Evolutionary conservation across 2,113 vertebrate species (phyloP).

Genomic region (Alethe castanea): DNA sequence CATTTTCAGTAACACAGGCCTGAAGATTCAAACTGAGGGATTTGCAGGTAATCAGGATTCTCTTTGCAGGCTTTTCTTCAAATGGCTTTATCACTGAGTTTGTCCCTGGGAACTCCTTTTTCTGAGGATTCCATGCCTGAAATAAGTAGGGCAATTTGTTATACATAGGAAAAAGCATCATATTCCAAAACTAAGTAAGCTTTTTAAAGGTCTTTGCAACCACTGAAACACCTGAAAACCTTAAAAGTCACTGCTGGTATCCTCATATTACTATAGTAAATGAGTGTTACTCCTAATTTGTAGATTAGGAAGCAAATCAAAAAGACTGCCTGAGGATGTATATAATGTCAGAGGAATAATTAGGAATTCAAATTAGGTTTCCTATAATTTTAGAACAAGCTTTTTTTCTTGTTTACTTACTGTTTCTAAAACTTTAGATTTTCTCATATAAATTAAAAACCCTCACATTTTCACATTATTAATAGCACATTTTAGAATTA

Average conservation of each 20-base stretch:
- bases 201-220: not conserved
- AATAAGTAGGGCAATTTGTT: not conserved
- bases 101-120: conserved; percentile 72
- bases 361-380: not conserved
- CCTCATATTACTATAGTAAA: not conserved
- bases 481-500: not conserved
- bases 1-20: conserved; percentile 88
- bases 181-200: not conserved
- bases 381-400: not conserved
- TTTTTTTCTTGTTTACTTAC: not conserved
- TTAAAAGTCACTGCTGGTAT: not conserved
- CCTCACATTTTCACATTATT: not conserved
- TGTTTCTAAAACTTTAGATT: not conserved
- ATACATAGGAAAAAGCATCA: not conserved
- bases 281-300: not conserved
- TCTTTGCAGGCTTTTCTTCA: conserved; percentile 88
- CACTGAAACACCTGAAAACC: not conserved
- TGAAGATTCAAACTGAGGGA: conserved; percentile 90
- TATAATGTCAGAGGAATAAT: not conserved
- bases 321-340: not conserved
- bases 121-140: conserved; percentile 83
- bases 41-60: conserved; percentile 86
- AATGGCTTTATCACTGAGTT: conserved; percentile 82
- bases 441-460: not conserved
- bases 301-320: not conserved